A percentile compares a stretch with the other conserved stretches of the same genome.
Conservation (phyloP, 2,888 invertebrate species). For the Podotricha telesiphe region DNA sequence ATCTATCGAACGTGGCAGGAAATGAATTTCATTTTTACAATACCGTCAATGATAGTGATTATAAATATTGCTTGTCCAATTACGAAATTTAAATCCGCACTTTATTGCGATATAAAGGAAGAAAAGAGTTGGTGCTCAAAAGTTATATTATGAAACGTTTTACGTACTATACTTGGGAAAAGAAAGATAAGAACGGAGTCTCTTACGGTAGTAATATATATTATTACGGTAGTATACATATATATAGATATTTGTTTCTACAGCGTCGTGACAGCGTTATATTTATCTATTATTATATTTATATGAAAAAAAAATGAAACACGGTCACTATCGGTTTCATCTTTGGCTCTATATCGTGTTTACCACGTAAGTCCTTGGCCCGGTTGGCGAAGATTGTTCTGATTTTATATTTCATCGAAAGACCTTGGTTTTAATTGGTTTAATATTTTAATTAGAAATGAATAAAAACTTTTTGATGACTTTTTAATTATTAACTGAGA, state of each 20-base stretch:
- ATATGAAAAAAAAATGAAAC: constrained; percentile 1
- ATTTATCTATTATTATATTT: background rate
- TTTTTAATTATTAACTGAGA: constrained; percentile 4
- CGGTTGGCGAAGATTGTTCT: constrained; percentile 23
- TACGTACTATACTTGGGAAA: too few species aligned
- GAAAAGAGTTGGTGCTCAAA: too few species aligned
- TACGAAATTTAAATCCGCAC: background rate
- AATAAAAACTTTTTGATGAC: constrained; percentile 6
- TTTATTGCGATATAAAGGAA: too few species aligned
- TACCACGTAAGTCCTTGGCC: constrained; percentile 26
- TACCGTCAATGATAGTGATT: background rate
- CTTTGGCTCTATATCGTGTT: constrained; percentile 21
- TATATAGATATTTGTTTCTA: too few species aligned
- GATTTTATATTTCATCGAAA: constrained; percentile 2
- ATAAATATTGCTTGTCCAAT: background rate
- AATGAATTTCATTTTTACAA: background rate
- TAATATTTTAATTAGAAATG: background rate
- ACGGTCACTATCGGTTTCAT: constrained; percentile 17
- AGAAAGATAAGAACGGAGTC: too few species aligned
- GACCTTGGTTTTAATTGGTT: constrained; percentile 19
- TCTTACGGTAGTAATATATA: too few species aligned
- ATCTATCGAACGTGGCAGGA: background rate
- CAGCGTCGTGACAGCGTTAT: background rate
- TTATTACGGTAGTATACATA: too few species aligned
- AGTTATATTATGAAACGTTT: too few species aligned